These are phyloP conservation scores for Watsonalla binaria DNA, from an alignment of 2,888 invertebrate genomes.

Conservation along the genomic window DNA sequence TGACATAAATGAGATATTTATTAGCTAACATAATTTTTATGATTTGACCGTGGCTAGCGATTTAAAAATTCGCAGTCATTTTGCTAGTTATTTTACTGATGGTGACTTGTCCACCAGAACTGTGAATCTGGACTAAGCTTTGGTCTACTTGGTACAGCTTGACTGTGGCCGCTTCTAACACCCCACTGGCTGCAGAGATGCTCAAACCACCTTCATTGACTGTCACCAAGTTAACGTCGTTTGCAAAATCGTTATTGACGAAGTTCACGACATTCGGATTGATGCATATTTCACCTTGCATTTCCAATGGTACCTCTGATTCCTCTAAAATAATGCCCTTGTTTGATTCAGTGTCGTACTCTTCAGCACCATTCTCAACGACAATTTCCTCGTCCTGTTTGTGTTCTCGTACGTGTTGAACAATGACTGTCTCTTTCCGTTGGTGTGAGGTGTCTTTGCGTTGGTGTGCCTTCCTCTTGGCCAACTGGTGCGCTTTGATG, in stretches of 20 bases:
- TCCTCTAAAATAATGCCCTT: constrained; percentile 19
- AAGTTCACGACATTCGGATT: constrained; percentile 25
- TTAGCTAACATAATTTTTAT: neutral
- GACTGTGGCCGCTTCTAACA: constrained; percentile 39
- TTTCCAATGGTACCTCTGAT: constrained; percentile 42
- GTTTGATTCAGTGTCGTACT: constrained; percentile 8
- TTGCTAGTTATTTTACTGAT: constrained; percentile 61
- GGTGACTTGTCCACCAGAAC: constrained; percentile 45
- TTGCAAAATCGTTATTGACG: constrained; percentile 25
- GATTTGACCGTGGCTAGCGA: constrained; percentile 4
- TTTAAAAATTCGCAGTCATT: constrained; percentile 56
- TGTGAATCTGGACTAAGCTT: constrained; percentile 55
- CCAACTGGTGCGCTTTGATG: constrained; percentile 38
- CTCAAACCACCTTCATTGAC: constrained; percentile 46
- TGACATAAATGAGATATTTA: too few species aligned
- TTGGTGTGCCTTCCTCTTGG: constrained; percentile 23
- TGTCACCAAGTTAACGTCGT: constrained; percentile 46
- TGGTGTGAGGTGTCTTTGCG: too few species aligned
- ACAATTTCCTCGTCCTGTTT: constrained; percentile 3
- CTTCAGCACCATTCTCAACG: constrained; percentile 4
- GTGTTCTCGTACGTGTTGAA: constrained; percentile 14
- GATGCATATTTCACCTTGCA: constrained; percentile 29
- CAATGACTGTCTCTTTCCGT: constrained; percentile 13
- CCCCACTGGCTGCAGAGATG: constrained; percentile 30
- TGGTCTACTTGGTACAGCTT: constrained; percentile 58